Evolutionary conservation across 1,140 invertebrate genomes (phyloP).

Genomic region (Halesus radiatus): DNA sequence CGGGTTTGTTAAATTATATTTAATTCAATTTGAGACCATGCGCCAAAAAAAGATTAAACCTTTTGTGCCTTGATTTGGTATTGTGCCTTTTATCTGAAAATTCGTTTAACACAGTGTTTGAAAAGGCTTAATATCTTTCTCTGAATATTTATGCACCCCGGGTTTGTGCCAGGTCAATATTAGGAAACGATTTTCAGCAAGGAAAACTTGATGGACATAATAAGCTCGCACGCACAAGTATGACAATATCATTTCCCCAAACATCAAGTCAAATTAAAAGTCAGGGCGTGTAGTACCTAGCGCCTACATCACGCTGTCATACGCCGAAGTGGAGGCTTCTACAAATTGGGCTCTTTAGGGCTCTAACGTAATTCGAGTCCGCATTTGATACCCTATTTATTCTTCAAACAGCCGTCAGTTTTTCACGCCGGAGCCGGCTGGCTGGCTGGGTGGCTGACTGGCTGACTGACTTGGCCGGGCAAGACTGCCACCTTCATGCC

Average conservation of each 20-base stretch:
- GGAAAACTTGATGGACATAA: no score
- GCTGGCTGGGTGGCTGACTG: slow-evolving; percentile 29
- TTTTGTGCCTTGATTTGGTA: slow-evolving; percentile 23
- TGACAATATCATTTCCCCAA: no score
- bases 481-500: slow-evolving; percentile 50
- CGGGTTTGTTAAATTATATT: slow-evolving; percentile 28
- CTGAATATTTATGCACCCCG: no score
- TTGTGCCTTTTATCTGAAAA: neutral
- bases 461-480: slow-evolving; percentile 37
- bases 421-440: slow-evolving; percentile 44
- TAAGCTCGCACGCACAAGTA: no score
- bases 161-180: no score
- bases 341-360: slow-evolving; percentile 28
- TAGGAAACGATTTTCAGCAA: no score
- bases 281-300: no score
- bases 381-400: slow-evolving; percentile 49
- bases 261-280: no score
- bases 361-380: slow-evolving; percentile 40
- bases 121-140: no score
- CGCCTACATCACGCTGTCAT: neutral
- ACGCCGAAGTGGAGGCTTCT: slow-evolving; percentile 18
- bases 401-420: slow-evolving; percentile 52
- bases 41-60: neutral
- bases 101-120: no score
- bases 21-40: slow-evolving; percentile 23